Base-by-base conservation (phyloP, 2,888 invertebrate species). In the Penaeus monodon region DNA sequence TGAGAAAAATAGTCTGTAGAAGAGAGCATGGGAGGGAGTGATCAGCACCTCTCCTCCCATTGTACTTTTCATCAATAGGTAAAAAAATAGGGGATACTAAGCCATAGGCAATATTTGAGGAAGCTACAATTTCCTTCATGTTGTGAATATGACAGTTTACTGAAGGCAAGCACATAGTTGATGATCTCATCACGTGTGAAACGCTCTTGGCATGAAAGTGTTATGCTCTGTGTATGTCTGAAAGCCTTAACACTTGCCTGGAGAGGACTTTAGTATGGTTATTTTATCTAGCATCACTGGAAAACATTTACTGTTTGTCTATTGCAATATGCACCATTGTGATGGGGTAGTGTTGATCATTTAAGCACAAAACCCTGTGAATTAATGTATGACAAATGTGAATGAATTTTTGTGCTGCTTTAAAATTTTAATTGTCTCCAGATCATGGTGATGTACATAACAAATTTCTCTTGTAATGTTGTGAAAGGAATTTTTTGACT, bases 291-390 rank as follows among this genome's bases (percentile, higher is more conserved):
- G 81, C 29, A 73, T 73, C 63, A 49, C 68, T 73, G 20, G 77
- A 70, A 81, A 81, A 81, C 73, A 73, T 81, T 81, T 68, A 81
- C 70, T 81, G 81, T 81, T 70, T 81, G 81, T 81, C 17, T 81
- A 81, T 33, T 81, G 49, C 81, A 81, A 70, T 70, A 81, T 81
- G 81, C 81, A 81, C 81, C 70, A n/a, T 57, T 81, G 81, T 81
- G 73, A 70, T 81, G 49, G 63, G 81, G 49, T 57, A 80, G 22
- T 80, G 57, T 64, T 64, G 80, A 64, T 38, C 20, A 65, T 29
- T 64, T 65, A 29, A 65, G 65, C 80, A 80, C 80, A 65, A 64
- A 65, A 38, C 65, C 80, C 80, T 27, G 64, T 70, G 27, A 57
- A 81, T 81, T 73, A 57, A 44, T 81, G 81, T 81, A 81, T 73